These are phyloP conservation scores for Callaeas wilsoni DNA, from an alignment of 2,113 vertebrate genomes.

Conservation along the genomic window DNA sequence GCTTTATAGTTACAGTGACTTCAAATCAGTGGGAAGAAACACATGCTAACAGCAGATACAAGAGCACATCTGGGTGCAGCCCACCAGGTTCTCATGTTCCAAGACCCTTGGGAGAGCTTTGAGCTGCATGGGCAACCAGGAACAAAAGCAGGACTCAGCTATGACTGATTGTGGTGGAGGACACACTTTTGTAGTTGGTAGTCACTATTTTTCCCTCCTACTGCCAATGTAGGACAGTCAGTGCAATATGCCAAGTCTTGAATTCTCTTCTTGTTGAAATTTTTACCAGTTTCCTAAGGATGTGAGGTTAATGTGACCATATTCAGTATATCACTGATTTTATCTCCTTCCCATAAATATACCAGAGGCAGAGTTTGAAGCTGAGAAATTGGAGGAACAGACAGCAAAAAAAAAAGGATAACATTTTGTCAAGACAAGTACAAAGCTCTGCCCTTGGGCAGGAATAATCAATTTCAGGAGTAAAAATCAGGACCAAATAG, in stretches of 20 bases:
- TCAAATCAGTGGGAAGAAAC: neutral
- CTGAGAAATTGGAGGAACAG: neutral
- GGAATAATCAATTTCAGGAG: neutral
- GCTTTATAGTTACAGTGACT: neutral
- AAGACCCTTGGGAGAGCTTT: neutral
- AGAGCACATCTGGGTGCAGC: neutral
- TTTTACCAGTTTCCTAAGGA: neutral
- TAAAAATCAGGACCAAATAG: neutral
- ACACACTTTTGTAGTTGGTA: neutral
- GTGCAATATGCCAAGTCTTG: neutral
- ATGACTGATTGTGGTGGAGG: rapidly evolving
- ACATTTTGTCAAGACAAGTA: neutral
- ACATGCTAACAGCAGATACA: rapidly evolving
- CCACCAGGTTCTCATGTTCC: neutral
- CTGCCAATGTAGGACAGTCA: neutral
- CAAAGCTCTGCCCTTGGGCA: neutral
- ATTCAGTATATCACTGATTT: neutral
- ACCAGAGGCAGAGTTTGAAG: neutral
- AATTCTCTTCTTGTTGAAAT: neutral
- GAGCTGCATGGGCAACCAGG: rapidly evolving
- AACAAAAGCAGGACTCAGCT: neutral
- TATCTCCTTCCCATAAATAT: neutral
- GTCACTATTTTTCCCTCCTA: neutral
- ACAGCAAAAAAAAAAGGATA: neutral
- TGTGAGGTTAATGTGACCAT: neutral